A percentile compares a stretch with the other conserved stretches of the same genome.
These are phyloP conservation scores for Poecilus cupreus DNA, from an alignment of 2,888 invertebrate species.

Conservation along the genomic window DNA sequence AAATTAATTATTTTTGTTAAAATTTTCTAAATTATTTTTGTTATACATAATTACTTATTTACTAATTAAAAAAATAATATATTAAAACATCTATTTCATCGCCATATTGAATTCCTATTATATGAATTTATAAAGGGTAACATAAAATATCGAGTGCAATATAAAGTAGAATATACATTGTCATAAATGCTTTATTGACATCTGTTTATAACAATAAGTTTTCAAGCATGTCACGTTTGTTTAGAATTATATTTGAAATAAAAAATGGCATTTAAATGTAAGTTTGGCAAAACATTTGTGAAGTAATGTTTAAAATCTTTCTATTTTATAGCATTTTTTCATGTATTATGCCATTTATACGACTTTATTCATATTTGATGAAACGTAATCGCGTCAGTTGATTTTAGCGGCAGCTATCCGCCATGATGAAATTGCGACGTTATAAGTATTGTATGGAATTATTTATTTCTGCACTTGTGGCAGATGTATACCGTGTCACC, in stretches of 20 bases:
- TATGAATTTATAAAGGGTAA: constrained; percentile 12
- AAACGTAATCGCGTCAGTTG: constrained; percentile 55
- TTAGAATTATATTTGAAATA: background rate
- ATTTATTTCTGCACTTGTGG: constrained; percentile 9
- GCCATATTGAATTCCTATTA: constrained; percentile 51
- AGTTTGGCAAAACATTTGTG: background rate
- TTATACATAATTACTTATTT: background rate
- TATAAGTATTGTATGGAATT: constrained; percentile 53
- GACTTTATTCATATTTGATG: constrained; percentile 25
- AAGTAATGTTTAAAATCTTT: background rate
- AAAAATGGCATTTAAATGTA: background rate
- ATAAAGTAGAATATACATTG: background rate
- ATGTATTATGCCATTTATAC: constrained; percentile 13
- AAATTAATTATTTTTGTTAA: background rate
- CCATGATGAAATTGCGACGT: constrained; percentile 61
- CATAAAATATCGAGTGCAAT: background rate
- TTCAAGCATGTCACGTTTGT: constrained; percentile 45
- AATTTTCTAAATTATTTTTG: background rate
- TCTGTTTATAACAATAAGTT: constrained; percentile 56
- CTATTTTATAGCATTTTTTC: constrained; percentile 17
- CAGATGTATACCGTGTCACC: background rate
- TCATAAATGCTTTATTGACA: constrained; percentile 47
- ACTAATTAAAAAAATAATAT: constrained; percentile 19
- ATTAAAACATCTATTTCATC: constrained; percentile 48
- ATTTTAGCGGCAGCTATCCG: constrained; percentile 59